phyloP scores from a whole-genome alignment of 2,888 invertebrate species.

The Sinohyriopsis cumingii region DNA sequence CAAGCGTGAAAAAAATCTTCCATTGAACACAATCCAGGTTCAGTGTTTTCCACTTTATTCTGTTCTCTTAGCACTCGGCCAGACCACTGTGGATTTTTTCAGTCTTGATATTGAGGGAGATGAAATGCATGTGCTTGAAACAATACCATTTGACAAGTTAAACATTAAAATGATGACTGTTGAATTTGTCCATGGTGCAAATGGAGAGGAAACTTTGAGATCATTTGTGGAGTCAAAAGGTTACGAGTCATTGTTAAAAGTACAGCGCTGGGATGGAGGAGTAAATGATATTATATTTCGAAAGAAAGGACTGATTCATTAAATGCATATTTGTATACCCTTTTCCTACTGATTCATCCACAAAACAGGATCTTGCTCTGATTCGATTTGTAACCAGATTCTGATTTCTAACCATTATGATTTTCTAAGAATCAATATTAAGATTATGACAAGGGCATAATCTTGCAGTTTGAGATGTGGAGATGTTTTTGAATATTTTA shows the following conservation, averaged over 20 bases:
- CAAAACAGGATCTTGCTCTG: no score
- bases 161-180: slow-evolving; percentile 70
- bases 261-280: background rate
- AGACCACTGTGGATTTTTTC: slow-evolving; percentile 80
- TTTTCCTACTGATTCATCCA: no score
- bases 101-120: slow-evolving; percentile 78
- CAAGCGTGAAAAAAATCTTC: background rate
- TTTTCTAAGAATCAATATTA: no score
- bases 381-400: no score
- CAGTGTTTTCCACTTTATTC: slow-evolving; percentile 90
- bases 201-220: slow-evolving; percentile 1
- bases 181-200: slow-evolving; percentile 25
- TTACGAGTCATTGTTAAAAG: slow-evolving; percentile 7
- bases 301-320: slow-evolving; percentile 6
- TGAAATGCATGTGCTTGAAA: slow-evolving; percentile 75
- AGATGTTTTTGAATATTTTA: no score
- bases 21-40: slow-evolving; percentile 70
- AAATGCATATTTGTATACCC: no score
- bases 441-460: no score
- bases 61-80: slow-evolving; percentile 83
- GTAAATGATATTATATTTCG: slow-evolving; percentile 17
- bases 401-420: no score
- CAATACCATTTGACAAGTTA: slow-evolving; percentile 76
- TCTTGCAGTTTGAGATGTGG: no score
- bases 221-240: slow-evolving; percentile 1